Conservation (phyloP, 2,113 vertebrate species). For the Ciconia maguari region DNA sequence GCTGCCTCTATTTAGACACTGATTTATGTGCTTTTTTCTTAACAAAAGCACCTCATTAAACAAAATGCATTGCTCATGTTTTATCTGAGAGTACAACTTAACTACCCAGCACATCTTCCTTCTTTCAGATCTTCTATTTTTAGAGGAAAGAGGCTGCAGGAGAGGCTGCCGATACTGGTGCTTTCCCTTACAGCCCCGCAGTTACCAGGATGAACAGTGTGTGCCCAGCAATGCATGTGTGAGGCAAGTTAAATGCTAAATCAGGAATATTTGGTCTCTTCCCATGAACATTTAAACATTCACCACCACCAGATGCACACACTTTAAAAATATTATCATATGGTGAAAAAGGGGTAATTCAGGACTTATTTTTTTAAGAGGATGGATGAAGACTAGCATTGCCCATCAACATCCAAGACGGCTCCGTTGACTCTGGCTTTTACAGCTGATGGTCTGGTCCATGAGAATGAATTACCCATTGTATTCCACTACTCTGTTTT, state of each 20-base stretch:
- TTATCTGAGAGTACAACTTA: neutral
- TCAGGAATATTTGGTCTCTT: neutral
- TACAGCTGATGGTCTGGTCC: neutral
- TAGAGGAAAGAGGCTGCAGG: neutral
- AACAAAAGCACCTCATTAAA: constrained; percentile 54
- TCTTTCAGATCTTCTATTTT: neutral
- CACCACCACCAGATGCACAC: neutral
- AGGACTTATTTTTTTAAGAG: neutral
- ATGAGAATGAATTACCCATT: neutral
- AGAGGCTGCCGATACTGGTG: neutral
- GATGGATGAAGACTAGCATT: neutral
- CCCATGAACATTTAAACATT: neutral
- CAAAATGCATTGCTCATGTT: neutral
- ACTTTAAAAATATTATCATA: neutral
- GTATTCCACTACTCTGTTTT: neutral
- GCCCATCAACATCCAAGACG: neutral
- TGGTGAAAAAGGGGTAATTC: neutral
- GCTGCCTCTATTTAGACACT: neutral
- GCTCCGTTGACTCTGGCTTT: neutral
- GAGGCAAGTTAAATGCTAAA: neutral
- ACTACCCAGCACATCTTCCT: neutral
- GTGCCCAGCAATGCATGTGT: rapidly evolving
- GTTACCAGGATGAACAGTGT: neutral
- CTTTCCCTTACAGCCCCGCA: neutral
- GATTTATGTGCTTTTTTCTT: constrained; percentile 50